Percentiles rank a stretch among this genome's conserved stretches.
phyloP scores from a whole-genome alignment of 2,113 vertebrate species.

The Mus musculus region GRCm39 chr2:29662501-29663000 shows the following conservation, averaged over 20 bases:
- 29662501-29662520: background rate
- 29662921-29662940: background rate
- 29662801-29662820: background rate
- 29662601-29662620: background rate
- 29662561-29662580: background rate
- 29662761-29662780: background rate
- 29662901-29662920: background rate
- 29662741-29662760: background rate
- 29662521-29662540: background rate
- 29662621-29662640: background rate
- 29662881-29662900: background rate
- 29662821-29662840: background rate
- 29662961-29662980: no score
- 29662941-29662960: background rate
- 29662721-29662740: background rate
- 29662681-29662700: background rate
- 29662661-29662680: background rate
- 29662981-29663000: background rate
- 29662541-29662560: no score
- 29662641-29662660: background rate
- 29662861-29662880: no score
- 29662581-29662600: background rate
- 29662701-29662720: background rate
- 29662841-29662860: background rate
- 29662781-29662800: background rate